These are phyloP conservation scores for Diabrotica balteata DNA, from an alignment of 2,888 invertebrate genomes.

Conservation along the genomic window DNA sequence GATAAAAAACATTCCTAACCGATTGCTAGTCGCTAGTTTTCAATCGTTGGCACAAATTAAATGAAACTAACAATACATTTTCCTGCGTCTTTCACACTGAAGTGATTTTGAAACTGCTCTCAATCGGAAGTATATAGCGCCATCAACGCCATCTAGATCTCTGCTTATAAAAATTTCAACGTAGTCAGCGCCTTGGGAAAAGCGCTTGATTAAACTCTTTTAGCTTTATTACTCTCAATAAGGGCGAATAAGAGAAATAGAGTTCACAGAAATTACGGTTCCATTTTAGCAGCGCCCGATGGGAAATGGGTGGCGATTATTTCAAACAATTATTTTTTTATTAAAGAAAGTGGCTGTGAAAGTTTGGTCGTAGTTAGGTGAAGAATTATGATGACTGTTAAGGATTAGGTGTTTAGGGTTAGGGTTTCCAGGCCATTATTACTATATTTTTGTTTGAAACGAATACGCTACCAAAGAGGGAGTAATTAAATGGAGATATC, in stretches of 20 bases:
- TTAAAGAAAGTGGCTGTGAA: constrained; percentile 12
- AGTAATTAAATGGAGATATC: too few species aligned
- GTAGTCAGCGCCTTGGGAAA: constrained; percentile 22
- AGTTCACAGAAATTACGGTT: constrained; percentile 14
- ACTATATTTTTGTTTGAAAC: too few species aligned
- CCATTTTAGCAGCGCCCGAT: constrained; percentile 13
- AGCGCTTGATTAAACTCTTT: constrained; percentile 31
- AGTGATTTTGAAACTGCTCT: not conserved
- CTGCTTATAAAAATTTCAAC: constrained; percentile 16
- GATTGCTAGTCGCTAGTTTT: too few species aligned
- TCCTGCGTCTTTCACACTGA: not conserved
- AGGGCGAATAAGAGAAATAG: constrained; percentile 21
- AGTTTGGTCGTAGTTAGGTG: not conserved
- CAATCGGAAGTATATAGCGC: not conserved
- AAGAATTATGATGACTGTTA: constrained; percentile 1
- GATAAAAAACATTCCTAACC: too few species aligned
- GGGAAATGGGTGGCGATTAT: constrained; percentile 15
- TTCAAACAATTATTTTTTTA: constrained; percentile 18
- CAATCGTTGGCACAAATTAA: too few species aligned
- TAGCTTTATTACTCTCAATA: constrained; percentile 30
- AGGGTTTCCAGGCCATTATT: too few species aligned
- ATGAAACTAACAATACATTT: not conserved
- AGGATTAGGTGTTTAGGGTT: too few species aligned
- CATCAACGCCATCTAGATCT: not conserved
- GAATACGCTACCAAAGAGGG: too few species aligned